phyloP scores from a whole-genome alignment of 2,113 vertebrate genomes.

The Oncorhynchus kisutch region DNA sequence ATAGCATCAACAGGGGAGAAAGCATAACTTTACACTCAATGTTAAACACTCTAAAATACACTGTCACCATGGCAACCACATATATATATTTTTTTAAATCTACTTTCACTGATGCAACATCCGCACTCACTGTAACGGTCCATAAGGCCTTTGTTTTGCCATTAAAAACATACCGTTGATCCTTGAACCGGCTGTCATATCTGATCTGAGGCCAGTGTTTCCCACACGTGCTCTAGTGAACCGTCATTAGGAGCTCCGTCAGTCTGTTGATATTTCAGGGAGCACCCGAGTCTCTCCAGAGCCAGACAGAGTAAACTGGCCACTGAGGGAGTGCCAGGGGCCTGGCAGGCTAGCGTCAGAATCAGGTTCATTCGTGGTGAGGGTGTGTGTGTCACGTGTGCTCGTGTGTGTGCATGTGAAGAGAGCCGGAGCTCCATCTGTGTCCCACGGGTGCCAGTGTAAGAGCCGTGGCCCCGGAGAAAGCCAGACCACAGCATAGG shows the following conservation, averaged over 20 bases:
- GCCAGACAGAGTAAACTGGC: background rate
- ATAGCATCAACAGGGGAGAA: constrained; percentile 10
- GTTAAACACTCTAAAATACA: background rate
- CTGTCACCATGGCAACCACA: constrained; percentile 10
- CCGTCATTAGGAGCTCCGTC: background rate
- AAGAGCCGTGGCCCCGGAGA: background rate
- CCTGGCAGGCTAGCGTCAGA: background rate
- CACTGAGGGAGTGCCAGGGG: background rate
- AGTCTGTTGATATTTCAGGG: background rate
- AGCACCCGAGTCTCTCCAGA: constrained; percentile 1
- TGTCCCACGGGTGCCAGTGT: constrained; percentile 8
- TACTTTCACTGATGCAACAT: background rate
- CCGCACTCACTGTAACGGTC: background rate
- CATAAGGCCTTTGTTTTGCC: background rate
- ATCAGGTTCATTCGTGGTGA: too few relatives aligned
- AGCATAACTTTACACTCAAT: background rate
- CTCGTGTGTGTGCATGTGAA: background rate
- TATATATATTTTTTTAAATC: too few relatives aligned
- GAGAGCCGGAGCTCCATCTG: constrained; percentile 1
- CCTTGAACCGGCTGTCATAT: background rate
- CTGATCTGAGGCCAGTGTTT: background rate
- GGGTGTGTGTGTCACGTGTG: background rate
- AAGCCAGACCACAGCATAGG: constrained; percentile 50
- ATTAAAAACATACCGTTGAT: background rate
- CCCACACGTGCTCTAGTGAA: background rate